phyloP scores from a whole-genome alignment of 2,113 vertebrate species.

The Laticauda laticaudata region DNA sequence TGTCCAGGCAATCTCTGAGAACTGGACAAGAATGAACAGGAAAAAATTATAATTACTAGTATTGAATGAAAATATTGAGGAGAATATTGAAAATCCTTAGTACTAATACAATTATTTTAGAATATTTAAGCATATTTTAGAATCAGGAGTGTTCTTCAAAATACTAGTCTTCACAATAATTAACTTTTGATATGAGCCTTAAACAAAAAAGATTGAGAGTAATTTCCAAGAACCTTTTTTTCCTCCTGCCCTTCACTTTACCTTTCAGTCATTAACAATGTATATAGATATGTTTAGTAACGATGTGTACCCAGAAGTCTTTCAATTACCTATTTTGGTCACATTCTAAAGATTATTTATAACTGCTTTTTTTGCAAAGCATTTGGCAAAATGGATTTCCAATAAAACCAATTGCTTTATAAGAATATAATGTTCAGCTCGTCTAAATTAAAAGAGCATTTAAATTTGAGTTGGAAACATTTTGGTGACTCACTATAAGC shows the following conservation, averaged over 20 bases:
- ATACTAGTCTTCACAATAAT: slow-evolving; percentile 43
- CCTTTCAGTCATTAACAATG: slow-evolving; percentile 43
- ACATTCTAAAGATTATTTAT: slow-evolving; percentile 66
- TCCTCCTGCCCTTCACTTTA: slow-evolving; percentile 38
- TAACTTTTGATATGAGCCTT: slow-evolving; percentile 32
- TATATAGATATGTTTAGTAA: slow-evolving; percentile 52
- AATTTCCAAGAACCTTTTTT: slow-evolving; percentile 25
- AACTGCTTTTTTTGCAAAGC: slow-evolving; percentile 64
- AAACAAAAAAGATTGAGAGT: slow-evolving; percentile 8
- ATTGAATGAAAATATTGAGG: background rate
- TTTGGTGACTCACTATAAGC: slow-evolving; percentile 50
- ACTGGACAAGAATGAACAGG: background rate
- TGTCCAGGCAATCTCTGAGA: background rate
- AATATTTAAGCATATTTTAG: background rate
- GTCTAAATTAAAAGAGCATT: slow-evolving; percentile 52
- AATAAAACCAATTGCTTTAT: slow-evolving; percentile 62
- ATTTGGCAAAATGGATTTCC: slow-evolving; percentile 68
- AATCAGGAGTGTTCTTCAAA: background rate
- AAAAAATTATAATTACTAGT: background rate
- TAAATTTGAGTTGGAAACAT: slow-evolving; percentile 48
- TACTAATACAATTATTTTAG: slow-evolving; percentile 33
- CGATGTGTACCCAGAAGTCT: slow-evolving; percentile 31
- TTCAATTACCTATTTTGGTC: slow-evolving; percentile 62
- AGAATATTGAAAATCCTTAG: slow-evolving; percentile 8
- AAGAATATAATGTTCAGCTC: slow-evolving; percentile 54